These are phyloP conservation scores for Clarias magur DNA, from an alignment of 2,113 vertebrate species.

Conservation along the genomic window DNA sequence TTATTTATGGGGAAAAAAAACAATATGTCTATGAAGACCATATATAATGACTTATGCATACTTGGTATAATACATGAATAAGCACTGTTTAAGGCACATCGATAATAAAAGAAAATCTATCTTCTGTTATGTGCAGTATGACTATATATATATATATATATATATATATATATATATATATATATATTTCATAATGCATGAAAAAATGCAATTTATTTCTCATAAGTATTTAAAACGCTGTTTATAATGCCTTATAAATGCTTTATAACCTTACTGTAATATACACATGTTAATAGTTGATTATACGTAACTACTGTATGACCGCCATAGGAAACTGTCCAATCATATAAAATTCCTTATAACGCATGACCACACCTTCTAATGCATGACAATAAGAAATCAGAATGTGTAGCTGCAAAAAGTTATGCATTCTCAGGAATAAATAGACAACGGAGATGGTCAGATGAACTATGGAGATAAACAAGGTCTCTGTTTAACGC, in stretches of 20 bases:
- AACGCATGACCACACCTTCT: neutral
- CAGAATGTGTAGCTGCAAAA: neutral
- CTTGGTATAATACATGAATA: neutral
- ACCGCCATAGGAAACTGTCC: neutral
- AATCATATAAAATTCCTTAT: neutral
- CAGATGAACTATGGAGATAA: slow-evolving; percentile 17
- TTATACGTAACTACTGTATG: neutral
- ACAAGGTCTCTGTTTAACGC: slow-evolving; percentile 10
- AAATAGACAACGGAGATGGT: neutral
- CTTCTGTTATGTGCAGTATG: too few species aligned
- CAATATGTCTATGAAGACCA: neutral
- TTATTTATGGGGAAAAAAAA: too few species aligned
- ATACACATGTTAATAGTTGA: neutral
- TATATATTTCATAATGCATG: too few species aligned
- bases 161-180: too few species aligned
- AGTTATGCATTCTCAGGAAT: neutral
- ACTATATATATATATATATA: too few species aligned
- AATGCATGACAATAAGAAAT: neutral
- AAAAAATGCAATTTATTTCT: neutral
- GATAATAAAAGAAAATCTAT: neutral
- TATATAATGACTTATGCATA: neutral
- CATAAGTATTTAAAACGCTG: neutral
- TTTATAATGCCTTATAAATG: neutral
- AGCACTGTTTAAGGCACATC: neutral
- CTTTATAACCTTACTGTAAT: neutral